phyloP scores from a whole-genome alignment of 2,888 invertebrate species.

The Hypercompe scribonia region DNA sequence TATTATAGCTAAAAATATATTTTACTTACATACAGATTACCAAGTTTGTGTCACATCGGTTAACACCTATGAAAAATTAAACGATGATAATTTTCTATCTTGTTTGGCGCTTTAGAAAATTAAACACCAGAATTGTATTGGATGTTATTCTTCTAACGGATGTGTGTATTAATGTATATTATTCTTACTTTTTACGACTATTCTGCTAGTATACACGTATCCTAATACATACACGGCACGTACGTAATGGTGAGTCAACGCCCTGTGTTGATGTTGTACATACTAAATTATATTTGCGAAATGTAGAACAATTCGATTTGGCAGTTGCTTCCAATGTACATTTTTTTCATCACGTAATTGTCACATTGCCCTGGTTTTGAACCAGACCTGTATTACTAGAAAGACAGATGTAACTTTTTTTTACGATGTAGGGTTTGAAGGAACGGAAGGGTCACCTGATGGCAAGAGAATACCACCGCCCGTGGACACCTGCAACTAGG shows the following conservation, averaged over 20 bases:
- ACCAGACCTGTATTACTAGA: background rate
- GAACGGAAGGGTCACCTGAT: background rate
- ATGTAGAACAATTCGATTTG: slow-evolving; percentile 54
- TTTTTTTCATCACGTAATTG: background rate
- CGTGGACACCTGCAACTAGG: background rate
- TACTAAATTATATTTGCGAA: slow-evolving; percentile 61
- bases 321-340: slow-evolving; percentile 24
- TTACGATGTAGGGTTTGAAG: background rate
- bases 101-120: background rate
- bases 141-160: background rate
- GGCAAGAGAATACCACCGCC: background rate
- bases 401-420: too few species aligned
- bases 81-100: too few species aligned
- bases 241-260: slow-evolving; percentile 51
- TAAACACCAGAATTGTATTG: background rate
- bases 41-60: too few species aligned
- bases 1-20: too few species aligned
- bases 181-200: slow-evolving; percentile 17
- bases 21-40: too few species aligned
- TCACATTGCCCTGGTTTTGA: background rate
- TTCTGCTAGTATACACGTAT: slow-evolving; percentile 21
- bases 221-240: slow-evolving; percentile 47
- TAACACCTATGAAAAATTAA: too few species aligned
- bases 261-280: slow-evolving; percentile 49
- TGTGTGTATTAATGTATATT: background rate